These are phyloP conservation scores for Datnioides undecimradiatus DNA, from an alignment of 2,113 vertebrate species.

Conservation along the genomic window DNA sequence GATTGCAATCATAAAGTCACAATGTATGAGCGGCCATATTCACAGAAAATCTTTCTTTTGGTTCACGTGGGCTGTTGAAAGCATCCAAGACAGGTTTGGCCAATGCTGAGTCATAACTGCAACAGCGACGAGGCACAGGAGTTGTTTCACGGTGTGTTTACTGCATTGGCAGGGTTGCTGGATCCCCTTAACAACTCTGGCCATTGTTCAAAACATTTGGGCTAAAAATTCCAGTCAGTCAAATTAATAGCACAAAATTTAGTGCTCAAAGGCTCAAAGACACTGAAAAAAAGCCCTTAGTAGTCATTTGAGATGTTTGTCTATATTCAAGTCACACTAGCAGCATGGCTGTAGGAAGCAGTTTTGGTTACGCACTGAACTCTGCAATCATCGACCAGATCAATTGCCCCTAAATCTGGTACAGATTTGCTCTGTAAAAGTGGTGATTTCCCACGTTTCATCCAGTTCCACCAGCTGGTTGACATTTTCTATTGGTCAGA, in stretches of 20 bases:
- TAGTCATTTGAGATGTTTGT: conserved; percentile 5
- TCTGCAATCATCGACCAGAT: not conserved
- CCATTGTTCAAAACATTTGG: conserved; percentile 1
- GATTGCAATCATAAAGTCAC: not conserved
- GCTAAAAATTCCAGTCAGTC: not conserved
- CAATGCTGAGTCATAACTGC: not conserved
- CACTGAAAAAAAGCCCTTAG: not conserved
- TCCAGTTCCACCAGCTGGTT: not conserved
- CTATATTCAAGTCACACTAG: not conserved
- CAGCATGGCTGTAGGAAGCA: not conserved
- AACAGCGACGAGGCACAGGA: not conserved
- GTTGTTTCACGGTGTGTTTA: not conserved
- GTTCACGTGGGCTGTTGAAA: not conserved
- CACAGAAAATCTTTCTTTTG: not conserved
- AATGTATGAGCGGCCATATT: not conserved
- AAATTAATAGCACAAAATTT: not conserved
- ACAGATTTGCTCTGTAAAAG: not conserved
- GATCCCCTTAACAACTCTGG: not conserved
- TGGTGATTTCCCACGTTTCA: not conserved
- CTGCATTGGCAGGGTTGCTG: not conserved
- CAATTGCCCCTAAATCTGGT: not conserved
- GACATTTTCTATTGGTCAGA: not conserved
- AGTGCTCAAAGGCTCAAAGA: not conserved
- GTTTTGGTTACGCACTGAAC: not conserved
- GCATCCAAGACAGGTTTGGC: conserved; percentile 12